Base-by-base conservation (phyloP, 2,797 vertebrate genomes). In the Hirundo rustica region DNA sequence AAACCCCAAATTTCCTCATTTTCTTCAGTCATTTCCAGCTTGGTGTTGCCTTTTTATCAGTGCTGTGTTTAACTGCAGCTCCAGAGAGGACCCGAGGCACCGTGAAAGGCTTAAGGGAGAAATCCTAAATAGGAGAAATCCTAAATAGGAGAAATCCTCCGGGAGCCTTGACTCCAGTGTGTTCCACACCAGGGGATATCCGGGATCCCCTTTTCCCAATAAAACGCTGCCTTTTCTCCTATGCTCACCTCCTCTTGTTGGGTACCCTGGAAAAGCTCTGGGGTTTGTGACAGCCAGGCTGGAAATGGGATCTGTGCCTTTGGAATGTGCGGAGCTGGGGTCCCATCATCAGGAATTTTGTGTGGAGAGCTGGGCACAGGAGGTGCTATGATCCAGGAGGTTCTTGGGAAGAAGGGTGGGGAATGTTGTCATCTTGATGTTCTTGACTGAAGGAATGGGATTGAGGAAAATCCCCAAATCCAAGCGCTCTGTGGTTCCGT, bases 401-500 rank as follows among this genome's bases (percentile, higher is more conserved):
- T 23, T 34, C 12, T 23, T 34, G 48, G 60, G 36, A 51, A 34
- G 58, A 29, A 51, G 19, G 14, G 18, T n/a, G 30, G 30, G 58
- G 30, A 76, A 29, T 34, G 64, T 30, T 44, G 32, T 34, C 38
- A 44, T 12, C 25, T 29, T 30, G 4, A 9, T 34, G 38, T 23
- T 23, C 32, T 44, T 44, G 20, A 14, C 11, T 64, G 74, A 8
- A 64, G 48, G 36, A 50, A 27, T 17, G 58, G 29, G 38, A 44
- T 7, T 14, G 32, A 44, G 48, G 48, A 64, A 19, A 23, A 44
- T 53, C 32, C 48, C 74, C 3, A 14, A 64, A 44, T 44, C 60
- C 48, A 34, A 44, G 74, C 0, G 1, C 0, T 2, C 38, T 38
- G 38, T n/a, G 14, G 36, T 22, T 51, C 36, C 0, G 0, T 22